Percentiles rank a stretch among this genome's conserved stretches.
These are phyloP conservation scores for Tokudaia tokunoshimensis DNA, from an alignment of 2,797 vertebrate genomes.

Conservation along the genomic window DNA sequence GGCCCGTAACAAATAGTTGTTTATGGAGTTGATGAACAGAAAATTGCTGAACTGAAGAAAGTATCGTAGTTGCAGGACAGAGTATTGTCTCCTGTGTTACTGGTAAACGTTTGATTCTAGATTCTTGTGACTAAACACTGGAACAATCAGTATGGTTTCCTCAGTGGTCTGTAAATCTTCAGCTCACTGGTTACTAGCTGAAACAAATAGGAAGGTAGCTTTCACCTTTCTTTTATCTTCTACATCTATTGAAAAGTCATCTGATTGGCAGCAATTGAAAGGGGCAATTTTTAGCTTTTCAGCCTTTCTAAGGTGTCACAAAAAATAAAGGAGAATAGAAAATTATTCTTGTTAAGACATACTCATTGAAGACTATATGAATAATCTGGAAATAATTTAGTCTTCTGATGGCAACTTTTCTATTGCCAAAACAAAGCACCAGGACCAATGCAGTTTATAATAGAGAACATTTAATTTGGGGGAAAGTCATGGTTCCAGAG, in stretches of 20 bases:
- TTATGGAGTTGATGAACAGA: not conserved
- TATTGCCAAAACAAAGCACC: not conserved
- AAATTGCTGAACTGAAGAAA: not conserved
- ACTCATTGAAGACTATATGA: not conserved
- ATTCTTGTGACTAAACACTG: not conserved
- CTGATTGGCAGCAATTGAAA: not conserved
- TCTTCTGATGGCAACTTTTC: not conserved
- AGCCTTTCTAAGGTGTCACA: slow-evolving; percentile 31
- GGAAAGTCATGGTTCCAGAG: not conserved
- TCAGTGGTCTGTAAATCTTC: not conserved
- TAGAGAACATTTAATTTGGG: not conserved
- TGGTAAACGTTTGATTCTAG: not conserved
- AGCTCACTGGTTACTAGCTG: not conserved
- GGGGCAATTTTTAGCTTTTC: slow-evolving; percentile 40
- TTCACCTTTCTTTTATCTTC: slow-evolving; percentile 47
- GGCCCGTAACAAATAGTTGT: not conserved
- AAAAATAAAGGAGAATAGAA: slow-evolving; percentile 11
- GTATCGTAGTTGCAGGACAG: not conserved
- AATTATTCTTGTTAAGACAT: not conserved
- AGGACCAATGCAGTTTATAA: not conserved
- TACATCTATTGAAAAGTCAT: slow-evolving; percentile 40
- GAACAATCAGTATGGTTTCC: not conserved
- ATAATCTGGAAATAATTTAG: slow-evolving; percentile 22
- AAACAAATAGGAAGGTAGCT: slow-evolving; percentile 30
- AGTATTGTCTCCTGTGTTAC: not conserved